A percentile compares a stretch with the other conserved stretches of the same genome.
phyloP scores from a whole-genome alignment of 2,113 vertebrate genomes.

The Aspidoscelis tigris region DNA sequence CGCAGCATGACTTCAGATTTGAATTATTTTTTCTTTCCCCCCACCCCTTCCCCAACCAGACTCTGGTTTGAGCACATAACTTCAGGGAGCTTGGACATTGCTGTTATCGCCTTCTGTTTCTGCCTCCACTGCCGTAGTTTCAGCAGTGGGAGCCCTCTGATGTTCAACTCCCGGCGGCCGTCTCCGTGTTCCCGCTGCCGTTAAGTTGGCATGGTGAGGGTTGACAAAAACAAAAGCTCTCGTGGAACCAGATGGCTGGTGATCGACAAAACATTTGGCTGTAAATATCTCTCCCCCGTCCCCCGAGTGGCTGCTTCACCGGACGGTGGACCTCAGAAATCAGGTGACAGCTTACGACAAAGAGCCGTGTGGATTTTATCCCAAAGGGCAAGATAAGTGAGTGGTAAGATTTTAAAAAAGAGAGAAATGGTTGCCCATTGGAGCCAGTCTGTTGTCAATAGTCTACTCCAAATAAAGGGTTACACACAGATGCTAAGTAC shows the following conservation, averaged over 20 bases:
- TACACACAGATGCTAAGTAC: too few relatives aligned
- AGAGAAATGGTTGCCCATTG: neutral
- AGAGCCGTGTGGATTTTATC: conserved; percentile 67
- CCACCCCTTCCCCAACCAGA: conserved; percentile 28
- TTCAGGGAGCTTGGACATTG: conserved; percentile 49
- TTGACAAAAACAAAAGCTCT: conserved; percentile 27
- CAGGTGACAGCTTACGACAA: conserved; percentile 64
- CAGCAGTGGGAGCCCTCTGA: conserved; percentile 63
- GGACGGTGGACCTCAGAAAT: conserved; percentile 70
- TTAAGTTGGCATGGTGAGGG: conserved; percentile 34
- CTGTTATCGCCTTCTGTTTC: neutral
- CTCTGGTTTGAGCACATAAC: conserved; percentile 54
- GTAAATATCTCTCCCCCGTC: conserved; percentile 53
- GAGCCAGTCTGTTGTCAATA: too few relatives aligned
- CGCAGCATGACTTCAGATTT: conserved; percentile 44
- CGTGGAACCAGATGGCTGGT: conserved; percentile 62
- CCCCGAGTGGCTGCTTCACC: conserved; percentile 63
- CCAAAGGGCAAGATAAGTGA: conserved; percentile 30
- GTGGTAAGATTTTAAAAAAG: conserved; percentile 20
- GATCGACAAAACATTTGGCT: conserved; percentile 60
- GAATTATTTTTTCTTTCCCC: conserved; percentile 21
- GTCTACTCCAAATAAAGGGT: too few relatives aligned
- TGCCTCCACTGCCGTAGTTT: conserved; percentile 48
- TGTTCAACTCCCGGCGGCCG: conserved; percentile 56
- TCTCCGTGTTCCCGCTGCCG: conserved; percentile 33